These are phyloP conservation scores for Chironomus tentans DNA, from an alignment of 2,888 invertebrate genomes.

Conservation along the genomic window DNA sequence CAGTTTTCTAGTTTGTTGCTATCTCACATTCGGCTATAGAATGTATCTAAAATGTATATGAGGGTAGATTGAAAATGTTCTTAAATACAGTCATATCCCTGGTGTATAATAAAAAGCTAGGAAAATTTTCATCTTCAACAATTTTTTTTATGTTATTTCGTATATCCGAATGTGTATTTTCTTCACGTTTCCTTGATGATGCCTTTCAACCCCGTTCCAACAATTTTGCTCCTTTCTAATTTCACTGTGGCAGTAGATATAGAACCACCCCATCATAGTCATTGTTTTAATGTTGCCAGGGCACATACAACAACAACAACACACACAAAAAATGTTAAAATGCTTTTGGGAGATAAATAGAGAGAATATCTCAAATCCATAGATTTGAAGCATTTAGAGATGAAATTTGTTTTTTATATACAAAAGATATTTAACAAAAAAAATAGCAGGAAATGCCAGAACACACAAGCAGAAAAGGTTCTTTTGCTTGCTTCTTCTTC, in stretches of 20 bases:
- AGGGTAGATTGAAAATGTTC: not conserved
- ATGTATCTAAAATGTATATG: not conserved
- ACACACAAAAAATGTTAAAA: not conserved
- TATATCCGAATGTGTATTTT: slow-evolving; percentile 1
- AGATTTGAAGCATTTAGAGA: too few species aligned
- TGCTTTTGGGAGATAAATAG: not conserved
- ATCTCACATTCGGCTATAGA: not conserved
- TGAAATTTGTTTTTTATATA: not conserved
- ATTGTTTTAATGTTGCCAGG: slow-evolving; percentile 13
- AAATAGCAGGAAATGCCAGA: slow-evolving; percentile 13
- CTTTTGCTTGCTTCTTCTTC: not conserved
- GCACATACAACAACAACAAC: not conserved
- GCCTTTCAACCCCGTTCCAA: not conserved
- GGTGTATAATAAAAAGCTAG: slow-evolving; percentile 20
- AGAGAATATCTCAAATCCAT: not conserved
- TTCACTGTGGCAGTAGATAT: not conserved
- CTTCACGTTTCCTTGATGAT: not conserved
- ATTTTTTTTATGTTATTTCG: too few species aligned
- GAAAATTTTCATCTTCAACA: not conserved
- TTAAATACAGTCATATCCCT: slow-evolving; percentile 18
- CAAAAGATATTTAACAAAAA: not conserved
- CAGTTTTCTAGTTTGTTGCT: not conserved
- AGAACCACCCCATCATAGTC: not conserved
- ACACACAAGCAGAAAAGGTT: not conserved
- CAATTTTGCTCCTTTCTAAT: not conserved